Evolutionary conservation across 2,888 invertebrate species (phyloP), one percentile per base, ranked within the genome.

Genomic region (Capitulum mitella): DNA sequence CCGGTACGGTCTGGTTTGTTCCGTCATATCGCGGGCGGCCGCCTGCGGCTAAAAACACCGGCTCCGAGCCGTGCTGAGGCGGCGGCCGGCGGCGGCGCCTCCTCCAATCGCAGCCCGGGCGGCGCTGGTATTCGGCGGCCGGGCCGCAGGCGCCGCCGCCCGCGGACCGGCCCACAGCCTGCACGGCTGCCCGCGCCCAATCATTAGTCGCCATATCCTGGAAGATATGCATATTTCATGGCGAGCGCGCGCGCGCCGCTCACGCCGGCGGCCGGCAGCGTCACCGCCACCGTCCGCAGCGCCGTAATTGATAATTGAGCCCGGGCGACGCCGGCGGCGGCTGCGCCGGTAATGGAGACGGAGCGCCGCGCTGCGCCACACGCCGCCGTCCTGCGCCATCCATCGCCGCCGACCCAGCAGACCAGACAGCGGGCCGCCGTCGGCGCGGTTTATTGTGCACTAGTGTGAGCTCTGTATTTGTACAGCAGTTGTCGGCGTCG

Each of bases 271-370:
- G 64, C 64, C 32, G 64, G 19, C 29, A 6, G 51, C 34, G 29
- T 34, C 32, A 16, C 64, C 64, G 34, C 32, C 32, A 34, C 64
- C 29, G 64, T 1, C 64, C 29, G 64, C 64, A 32, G 64, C 16
- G 64, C 64, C 64, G 34, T 64, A 64, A 64, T 64, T 64, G 64
- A 64, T 64, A 64, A 64, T 64, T 64, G 64, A 64, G 64, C 32
- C 29, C 34, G 64, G 34, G 0, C 32, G 61, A 16, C 32, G 61
- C 61, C 61, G 61, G 32, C 61, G 16, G 61, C 32, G 61, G 64
- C 64, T 6, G 64, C 12, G 58, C 29, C 43, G 64, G 34, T 64
- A 64, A 64, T 64, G 64, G 64, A 64, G 64, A 64, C 19, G 64
- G 16, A 64, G 64, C 64, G 34, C 64, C 34, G 64, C 19, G 58